Conservation (phyloP, 1,140 invertebrate genomes). For the Eubasilissa regina region DNA sequence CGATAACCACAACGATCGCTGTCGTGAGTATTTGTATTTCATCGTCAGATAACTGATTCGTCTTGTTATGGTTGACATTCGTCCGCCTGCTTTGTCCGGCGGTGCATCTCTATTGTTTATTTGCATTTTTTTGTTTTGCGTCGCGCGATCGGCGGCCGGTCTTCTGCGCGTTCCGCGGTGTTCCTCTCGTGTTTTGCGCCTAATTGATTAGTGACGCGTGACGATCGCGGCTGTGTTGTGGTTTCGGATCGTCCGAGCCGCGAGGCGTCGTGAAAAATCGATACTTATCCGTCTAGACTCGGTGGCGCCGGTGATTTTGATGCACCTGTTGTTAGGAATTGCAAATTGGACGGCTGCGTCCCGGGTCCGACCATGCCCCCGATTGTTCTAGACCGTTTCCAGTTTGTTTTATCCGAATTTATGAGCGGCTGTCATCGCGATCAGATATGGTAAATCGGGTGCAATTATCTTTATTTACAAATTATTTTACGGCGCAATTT, state of each 20-base stretch:
- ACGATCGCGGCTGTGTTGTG: not conserved
- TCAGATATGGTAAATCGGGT: too few species aligned
- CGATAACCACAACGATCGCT: slow-evolving; percentile 1
- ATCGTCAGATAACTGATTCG: not conserved
- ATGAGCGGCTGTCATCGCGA: slow-evolving; percentile 3
- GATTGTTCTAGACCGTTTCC: too few species aligned
- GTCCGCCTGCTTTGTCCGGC: slow-evolving; percentile 1
- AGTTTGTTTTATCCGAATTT: not conserved
- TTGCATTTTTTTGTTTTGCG: slow-evolving; percentile 32
- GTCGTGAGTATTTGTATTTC: slow-evolving; percentile 8
- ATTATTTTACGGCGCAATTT: too few species aligned
- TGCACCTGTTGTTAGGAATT: slow-evolving; percentile 41
- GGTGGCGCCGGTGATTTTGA: slow-evolving; percentile 23
- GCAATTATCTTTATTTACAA: too few species aligned
- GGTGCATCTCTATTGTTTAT: slow-evolving; percentile 33
- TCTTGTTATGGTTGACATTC: not conserved
- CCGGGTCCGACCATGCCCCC: not conserved
- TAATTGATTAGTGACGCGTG: slow-evolving; percentile 2
- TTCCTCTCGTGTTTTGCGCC: not conserved
- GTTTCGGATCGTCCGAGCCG: too few species aligned
- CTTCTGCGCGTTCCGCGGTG: slow-evolving; percentile 11
- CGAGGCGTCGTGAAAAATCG: slow-evolving; percentile 22
- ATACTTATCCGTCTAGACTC: slow-evolving; percentile 49
- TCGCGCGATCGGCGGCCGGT: too few species aligned
- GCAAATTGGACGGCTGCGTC: not conserved